Evolutionary conservation across 64 coral and sea anemone species (phyloP).

Genomic region (Exaiptasia diaphana): DNA sequence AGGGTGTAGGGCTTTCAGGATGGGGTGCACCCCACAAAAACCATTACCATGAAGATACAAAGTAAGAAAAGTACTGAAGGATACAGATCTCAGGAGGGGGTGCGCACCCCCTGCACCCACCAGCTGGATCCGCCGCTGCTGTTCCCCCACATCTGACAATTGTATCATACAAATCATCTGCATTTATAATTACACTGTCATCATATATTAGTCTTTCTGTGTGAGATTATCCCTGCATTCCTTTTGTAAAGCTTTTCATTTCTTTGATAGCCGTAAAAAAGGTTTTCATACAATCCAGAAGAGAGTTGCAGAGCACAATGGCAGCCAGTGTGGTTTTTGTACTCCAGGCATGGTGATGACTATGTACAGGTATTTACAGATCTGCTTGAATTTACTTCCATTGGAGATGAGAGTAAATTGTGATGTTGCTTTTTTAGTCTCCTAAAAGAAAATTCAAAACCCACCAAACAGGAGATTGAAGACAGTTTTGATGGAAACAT

Average conservation of each 20-base stretch:
- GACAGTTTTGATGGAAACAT: slow-evolving; percentile 87
- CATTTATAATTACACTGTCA: too few species aligned
- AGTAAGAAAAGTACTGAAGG: too few species aligned
- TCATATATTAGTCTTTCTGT: too few species aligned
- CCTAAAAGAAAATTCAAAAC: slow-evolving; percentile 52
- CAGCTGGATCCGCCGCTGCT: too few species aligned
- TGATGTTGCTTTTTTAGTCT: slow-evolving; percentile 26
- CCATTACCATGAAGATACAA: too few species aligned
- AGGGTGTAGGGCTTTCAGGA: too few species aligned
- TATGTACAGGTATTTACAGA: background rate
- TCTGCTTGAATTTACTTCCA: background rate
- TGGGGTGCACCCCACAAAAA: too few species aligned
- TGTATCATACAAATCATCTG: too few species aligned
- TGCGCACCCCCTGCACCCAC: too few species aligned
- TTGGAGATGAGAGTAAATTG: background rate
- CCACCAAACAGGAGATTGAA: slow-evolving; percentile 84
- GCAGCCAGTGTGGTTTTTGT: slow-evolving; percentile 84
- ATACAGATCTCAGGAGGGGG: too few species aligned
- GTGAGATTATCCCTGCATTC: background rate
- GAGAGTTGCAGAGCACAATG: slow-evolving; percentile 78
- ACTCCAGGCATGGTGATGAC: slow-evolving; percentile 83
- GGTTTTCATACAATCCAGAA: slow-evolving; percentile 78
- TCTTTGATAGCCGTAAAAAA: background rate
- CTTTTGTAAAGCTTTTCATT: background rate
- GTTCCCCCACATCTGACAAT: too few species aligned